phyloP scores from a whole-genome alignment of 2,888 invertebrate species.

The Lycocerus yunnanus region DNA sequence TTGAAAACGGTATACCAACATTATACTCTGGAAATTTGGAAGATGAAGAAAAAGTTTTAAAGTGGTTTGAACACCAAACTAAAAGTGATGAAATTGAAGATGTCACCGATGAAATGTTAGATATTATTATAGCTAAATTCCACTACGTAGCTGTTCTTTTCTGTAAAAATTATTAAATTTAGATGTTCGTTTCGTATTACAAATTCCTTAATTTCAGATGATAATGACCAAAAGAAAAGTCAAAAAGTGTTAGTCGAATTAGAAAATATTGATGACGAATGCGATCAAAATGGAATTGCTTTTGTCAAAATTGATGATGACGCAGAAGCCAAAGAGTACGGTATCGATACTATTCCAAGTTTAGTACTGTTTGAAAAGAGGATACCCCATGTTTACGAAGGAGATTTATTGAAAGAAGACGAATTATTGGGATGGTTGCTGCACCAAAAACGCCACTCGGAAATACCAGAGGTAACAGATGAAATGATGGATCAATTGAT shows the following conservation, averaged over 20 bases:
- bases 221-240: slow-evolving; percentile 89
- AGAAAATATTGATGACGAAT: slow-evolving; percentile 93
- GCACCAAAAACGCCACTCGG: slow-evolving; percentile 87
- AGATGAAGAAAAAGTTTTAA: slow-evolving; percentile 86
- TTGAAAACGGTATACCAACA: slow-evolving; percentile 74
- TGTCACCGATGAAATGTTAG: slow-evolving; percentile 92
- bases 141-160: slow-evolving; percentile 88
- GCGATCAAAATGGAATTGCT: slow-evolving; percentile 88
- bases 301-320: slow-evolving; percentile 91
- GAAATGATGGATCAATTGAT: slow-evolving; percentile 93
- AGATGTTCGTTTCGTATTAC: neutral
- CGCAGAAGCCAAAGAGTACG: slow-evolving; percentile 87
- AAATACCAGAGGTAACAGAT: slow-evolving; percentile 90
- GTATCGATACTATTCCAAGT: slow-evolving; percentile 81
- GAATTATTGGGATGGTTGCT: slow-evolving; percentile 87
- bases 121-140: slow-evolving; percentile 85
- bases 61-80: slow-evolving; percentile 83
- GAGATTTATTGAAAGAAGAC: slow-evolving; percentile 85
- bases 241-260: slow-evolving; percentile 81
- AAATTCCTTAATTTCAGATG: slow-evolving; percentile 64
- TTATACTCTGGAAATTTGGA: slow-evolving; percentile 83
- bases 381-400: slow-evolving; percentile 67
- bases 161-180: slow-evolving; percentile 71
- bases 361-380: slow-evolving; percentile 74
- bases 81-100: slow-evolving; percentile 92